Evolutionary conservation across 2,113 vertebrate species (phyloP), one percentile per base, ranked within the genome.

Genomic region (Muntiacus muntjak): DNA sequence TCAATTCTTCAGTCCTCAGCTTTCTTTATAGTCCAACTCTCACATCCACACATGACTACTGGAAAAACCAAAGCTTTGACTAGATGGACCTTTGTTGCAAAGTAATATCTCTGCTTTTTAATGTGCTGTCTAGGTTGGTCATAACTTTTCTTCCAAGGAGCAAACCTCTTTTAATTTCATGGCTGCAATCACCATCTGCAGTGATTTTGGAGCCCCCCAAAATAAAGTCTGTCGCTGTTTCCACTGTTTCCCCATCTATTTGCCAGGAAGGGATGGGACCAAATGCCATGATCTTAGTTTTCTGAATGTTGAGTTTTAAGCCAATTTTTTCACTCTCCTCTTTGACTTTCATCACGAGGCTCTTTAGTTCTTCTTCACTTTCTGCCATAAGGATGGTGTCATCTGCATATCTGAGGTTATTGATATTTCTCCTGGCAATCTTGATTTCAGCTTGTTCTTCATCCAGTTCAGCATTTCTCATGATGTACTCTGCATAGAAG

Each of bases 1-100:
- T 71, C 64, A 71, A 36, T 36, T 71, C n/a, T 23, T 36, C 0
- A 0, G n/a, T 0, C 0, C 64, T 36, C 9, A 6, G 17, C 19
- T 71, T 71, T 21, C 17, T 36, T n/a, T 23, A 36, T 23, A 71
- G 64, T 36, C n/a, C 64, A 71, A 5, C 64, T 71, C 9, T 71
- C n/a, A 36, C n/a, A 71, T 11, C 19, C 17, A 71, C 21, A 71
- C n/a, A 36, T 23, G 64, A 23, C 64, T 12, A 36, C 9, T 36
- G 17, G 64, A 71, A 71, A 71, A 71, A 36, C 64, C n/a, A 36
- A 71, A 71, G 64, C 64, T 71, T 71, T 71, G 64, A 36, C n/a
- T 71, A 71, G 17, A 21, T 0, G n/a, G 64, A 71, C 64, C 9
- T 36, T 71, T 71, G 64, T 71, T 71, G n/a, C n/a, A 71, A 71